These are phyloP conservation scores for Petrocephalus zakoni DNA, from an alignment of 2,113 vertebrate genomes.

Conservation along the genomic window DNA sequence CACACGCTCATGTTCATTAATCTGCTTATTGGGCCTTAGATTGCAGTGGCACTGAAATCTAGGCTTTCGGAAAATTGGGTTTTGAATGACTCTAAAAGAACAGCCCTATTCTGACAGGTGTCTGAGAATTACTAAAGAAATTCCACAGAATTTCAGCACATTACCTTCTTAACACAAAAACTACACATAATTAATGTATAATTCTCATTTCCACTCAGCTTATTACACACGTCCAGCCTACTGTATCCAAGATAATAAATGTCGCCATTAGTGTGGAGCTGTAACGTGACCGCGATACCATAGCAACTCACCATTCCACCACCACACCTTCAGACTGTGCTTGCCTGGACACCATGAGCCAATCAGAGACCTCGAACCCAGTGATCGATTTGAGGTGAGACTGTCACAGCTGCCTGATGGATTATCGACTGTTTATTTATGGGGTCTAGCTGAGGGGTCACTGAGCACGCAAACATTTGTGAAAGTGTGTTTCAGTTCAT, in stretches of 20 bases:
- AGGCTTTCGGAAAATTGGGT: neutral
- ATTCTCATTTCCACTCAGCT: neutral
- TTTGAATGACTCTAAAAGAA: neutral
- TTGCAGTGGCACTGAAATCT: neutral
- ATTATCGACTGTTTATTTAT: neutral
- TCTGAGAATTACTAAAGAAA: neutral
- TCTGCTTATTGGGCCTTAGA: neutral
- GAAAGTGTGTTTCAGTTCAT: neutral
- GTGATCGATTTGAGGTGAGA: neutral
- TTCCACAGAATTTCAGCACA: neutral
- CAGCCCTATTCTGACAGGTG: neutral
- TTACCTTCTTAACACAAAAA: neutral
- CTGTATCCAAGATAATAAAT: slow-evolving; percentile 2
- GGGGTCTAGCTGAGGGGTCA: neutral
- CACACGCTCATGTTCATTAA: neutral
- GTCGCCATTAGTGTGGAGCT: neutral
- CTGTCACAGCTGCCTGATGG: neutral
- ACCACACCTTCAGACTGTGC: neutral
- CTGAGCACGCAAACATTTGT: neutral
- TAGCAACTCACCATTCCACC: neutral
- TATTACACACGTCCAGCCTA: neutral
- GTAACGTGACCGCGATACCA: neutral
- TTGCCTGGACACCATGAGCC: neutral
- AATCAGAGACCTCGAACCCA: neutral
- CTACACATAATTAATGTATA: neutral